phyloP scores from a whole-genome alignment of 2,888 invertebrate species.

The Alsophila aescularia region DNA sequence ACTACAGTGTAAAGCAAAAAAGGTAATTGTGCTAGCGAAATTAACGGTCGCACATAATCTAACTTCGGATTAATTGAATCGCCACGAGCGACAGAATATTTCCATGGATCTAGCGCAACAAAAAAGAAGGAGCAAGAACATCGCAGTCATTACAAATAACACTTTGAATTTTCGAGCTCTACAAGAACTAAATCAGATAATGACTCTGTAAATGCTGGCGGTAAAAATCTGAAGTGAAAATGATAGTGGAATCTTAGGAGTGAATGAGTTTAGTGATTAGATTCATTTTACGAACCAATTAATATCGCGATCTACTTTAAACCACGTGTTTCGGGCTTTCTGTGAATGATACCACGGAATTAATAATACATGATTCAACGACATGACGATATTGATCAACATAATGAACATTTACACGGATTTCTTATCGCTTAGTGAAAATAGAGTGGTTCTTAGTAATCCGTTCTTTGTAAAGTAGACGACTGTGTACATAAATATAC shows the following conservation, averaged over 20 bases:
- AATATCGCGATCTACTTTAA: neutral
- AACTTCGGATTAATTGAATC: slow-evolving; percentile 65
- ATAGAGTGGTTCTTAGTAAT: neutral
- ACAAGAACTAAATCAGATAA: slow-evolving; percentile 18
- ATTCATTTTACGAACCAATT: neutral
- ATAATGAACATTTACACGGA: neutral
- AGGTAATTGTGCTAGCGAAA: slow-evolving; percentile 39
- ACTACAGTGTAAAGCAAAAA: slow-evolving; percentile 47
- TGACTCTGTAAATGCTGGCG: slow-evolving; percentile 5
- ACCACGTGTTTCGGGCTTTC: neutral
- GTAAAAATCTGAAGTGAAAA: no score
- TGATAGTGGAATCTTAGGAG: neutral
- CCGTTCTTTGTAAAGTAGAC: neutral
- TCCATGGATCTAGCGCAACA: slow-evolving; percentile 43
- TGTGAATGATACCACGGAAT: no score
- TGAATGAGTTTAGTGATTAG: neutral
- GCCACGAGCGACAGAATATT: slow-evolving; percentile 53
- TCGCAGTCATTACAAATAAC: slow-evolving; percentile 39
- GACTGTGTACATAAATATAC: neutral
- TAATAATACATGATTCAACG: neutral
- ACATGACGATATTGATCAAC: slow-evolving; percentile 1
- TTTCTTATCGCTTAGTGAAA: neutral
- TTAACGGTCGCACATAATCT: slow-evolving; percentile 53
- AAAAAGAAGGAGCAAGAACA: slow-evolving; percentile 49
- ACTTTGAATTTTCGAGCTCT: slow-evolving; percentile 21